Conservation (phyloP, 2,888 invertebrate genomes). For the Marasmarcha lunaedactyla region DNA sequence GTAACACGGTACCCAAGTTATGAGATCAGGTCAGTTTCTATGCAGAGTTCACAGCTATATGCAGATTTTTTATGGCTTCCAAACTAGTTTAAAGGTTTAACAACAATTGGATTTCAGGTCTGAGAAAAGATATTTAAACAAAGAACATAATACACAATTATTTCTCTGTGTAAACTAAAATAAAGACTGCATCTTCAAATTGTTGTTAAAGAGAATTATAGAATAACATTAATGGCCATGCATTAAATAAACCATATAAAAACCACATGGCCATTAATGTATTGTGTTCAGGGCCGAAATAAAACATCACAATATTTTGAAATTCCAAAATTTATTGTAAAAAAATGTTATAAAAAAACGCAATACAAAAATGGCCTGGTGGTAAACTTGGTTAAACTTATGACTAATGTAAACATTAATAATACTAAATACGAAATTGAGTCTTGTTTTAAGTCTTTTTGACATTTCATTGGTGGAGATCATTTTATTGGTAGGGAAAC, state of each 20-base stretch:
- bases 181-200: too few relatives aligned
- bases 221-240: constrained; percentile 56
- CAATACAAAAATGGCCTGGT: constrained; percentile 64
- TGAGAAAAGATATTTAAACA: too few relatives aligned
- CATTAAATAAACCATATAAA: constrained; percentile 20
- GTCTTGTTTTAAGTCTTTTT: constrained; percentile 1
- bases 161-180: too few relatives aligned
- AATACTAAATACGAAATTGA: neutral
- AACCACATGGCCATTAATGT: constrained; percentile 63
- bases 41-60: too few relatives aligned
- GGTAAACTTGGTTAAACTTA: constrained; percentile 32
- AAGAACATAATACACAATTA: too few relatives aligned
- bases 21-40: too few relatives aligned
- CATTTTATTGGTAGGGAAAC: too few relatives aligned
- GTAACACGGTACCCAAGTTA: too few relatives aligned
- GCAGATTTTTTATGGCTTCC: too few relatives aligned
- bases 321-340: constrained; percentile 40
- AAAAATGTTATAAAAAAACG: constrained; percentile 29
- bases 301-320: constrained; percentile 28
- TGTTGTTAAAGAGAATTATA: too few relatives aligned
- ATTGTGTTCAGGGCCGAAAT: constrained; percentile 41
- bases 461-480: neutral
- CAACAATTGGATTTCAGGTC: too few relatives aligned
- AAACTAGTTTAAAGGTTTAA: too few relatives aligned
- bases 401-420: neutral